Base-by-base conservation (phyloP, 1,140 invertebrate species). In the Probaryconus sp. region DNA sequence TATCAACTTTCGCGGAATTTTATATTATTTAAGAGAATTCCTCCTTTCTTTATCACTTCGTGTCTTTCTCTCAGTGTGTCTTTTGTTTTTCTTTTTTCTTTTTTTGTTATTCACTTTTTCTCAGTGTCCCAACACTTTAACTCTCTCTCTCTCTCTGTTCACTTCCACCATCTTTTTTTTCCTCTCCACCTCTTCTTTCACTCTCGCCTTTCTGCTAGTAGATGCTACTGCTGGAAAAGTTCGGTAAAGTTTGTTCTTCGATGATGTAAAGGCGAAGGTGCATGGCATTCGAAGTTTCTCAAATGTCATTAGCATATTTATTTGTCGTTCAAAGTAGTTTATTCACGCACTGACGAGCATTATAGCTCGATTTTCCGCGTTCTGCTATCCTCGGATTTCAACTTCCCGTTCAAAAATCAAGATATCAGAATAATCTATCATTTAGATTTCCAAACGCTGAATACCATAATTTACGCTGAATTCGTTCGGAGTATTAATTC, bases 1-100 rank as follows among this genome's bases (percentile, higher is more conserved):
- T 87, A 87, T 86, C 85, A 87, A 87, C 81, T 87, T 84, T 73
- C 80, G 81, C 69, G 78, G 84, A 87, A 83, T 87, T 87, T 87
- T 87, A 81, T 87, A 87, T 87, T 85, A 86, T 87, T 87, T 86
- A 84, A 87, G 77, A 80, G 79, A 82, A 85, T 76, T 79, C 56
- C 71, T 51, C 58, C 64, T 55, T 48, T 61, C 63, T 31, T 31
- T 33, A 58, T 55, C 65, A 24, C 35, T 38, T 69, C 55, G 47
- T 72, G 51, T 56, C 64, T 64, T 45, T 68, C 51, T 53, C 60
- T 60, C 38, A 50, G 72, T 63, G 51, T 58, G 51, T 69, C 61
- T 77, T 72, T 75, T 74, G 68, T 75, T 76, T 68, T 69, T 76
- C 64, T 47, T 43, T 67, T 51, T 67, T 60, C 17, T 33, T 45